These are phyloP conservation scores for Protobothrops mucrosquamatus DNA, from an alignment of 2,113 vertebrate genomes.

Conservation along the genomic window DNA sequence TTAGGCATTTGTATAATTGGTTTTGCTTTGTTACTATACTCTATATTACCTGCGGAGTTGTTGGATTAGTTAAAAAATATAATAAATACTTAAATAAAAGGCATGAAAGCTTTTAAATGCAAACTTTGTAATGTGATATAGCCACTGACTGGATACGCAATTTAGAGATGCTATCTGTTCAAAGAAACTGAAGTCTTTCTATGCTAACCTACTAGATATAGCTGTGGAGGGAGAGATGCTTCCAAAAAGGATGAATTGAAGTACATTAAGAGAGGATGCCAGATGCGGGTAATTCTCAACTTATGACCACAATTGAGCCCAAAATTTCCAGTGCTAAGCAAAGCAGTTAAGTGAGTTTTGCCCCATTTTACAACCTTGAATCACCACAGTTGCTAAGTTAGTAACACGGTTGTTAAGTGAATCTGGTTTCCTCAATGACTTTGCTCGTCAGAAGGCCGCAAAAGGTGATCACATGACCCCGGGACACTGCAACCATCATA, in stretches of 20 bases:
- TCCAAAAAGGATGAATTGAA: not conserved
- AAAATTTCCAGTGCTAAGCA: not conserved
- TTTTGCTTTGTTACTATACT: not conserved
- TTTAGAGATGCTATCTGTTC: not conserved
- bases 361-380: not conserved
- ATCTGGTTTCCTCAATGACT: not conserved
- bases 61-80: not conserved
- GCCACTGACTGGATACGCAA: not conserved
- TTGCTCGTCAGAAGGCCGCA: not conserved
- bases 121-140: fast-evolving
- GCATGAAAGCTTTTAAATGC: not conserved
- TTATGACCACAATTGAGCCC: not conserved
- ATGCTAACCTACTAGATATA: not conserved
- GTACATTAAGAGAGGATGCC: not conserved
- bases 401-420: not conserved
- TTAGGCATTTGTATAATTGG: not conserved
- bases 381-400: not conserved
- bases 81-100: not conserved
- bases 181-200: not conserved
- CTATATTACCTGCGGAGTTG: not conserved
- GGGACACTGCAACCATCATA: not conserved
- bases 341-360: not conserved
- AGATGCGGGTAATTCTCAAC: not conserved
- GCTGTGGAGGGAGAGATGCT: not conserved
- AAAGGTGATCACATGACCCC: not conserved